A percentile compares a stretch with the other conserved stretches of the same genome.
These are phyloP conservation scores for Rhinoptilus africanus DNA, from an alignment of 2,113 vertebrate genomes.

Conservation along the genomic window DNA sequence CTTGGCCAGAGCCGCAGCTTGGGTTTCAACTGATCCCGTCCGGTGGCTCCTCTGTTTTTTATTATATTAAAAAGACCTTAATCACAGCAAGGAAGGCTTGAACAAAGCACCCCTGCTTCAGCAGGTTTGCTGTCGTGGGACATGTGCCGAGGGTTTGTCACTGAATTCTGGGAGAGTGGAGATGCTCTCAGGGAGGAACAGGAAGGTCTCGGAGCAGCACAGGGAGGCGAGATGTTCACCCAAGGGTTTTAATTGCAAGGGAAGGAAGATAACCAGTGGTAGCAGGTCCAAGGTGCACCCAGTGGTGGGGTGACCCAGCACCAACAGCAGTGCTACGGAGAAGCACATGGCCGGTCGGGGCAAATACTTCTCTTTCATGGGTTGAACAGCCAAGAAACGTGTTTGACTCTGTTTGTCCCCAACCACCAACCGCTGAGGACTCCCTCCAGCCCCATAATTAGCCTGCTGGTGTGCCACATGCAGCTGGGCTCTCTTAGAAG, in stretches of 20 bases:
- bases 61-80: neutral
- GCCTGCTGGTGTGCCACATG: neutral
- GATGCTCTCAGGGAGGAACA: neutral
- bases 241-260: neutral
- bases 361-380: neutral
- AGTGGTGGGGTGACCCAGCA: neutral
- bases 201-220: neutral
- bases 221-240: neutral
- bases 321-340: neutral
- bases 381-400: neutral
- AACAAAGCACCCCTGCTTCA: neutral
- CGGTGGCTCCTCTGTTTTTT: neutral
- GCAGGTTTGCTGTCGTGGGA: neutral
- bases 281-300: neutral
- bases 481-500: neutral
- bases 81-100: neutral
- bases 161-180: neutral
- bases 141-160: neutral
- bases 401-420: neutral
- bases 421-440: accelerated
- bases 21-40: accelerated
- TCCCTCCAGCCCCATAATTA: neutral
- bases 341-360: accelerated
- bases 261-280: neutral
- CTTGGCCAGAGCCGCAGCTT: neutral